Evolutionary conservation across 2,888 invertebrate genomes (phyloP), one percentile per base, ranked within the genome.

Genomic region (Clunio marinus): DNA sequence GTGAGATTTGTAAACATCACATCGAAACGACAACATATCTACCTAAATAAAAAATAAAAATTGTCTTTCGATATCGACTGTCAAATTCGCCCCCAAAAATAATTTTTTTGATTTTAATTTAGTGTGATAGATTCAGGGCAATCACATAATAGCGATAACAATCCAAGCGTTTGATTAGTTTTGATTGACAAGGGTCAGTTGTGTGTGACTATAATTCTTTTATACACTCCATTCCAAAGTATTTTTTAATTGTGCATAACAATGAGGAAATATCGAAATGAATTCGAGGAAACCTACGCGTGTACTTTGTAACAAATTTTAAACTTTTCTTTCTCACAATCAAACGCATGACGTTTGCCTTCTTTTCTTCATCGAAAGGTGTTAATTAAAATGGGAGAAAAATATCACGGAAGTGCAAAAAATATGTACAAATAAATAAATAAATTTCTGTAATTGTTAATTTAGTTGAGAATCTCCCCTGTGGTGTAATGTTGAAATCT

Each of bases 141-240:
- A 63, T 45, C 45, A n/a, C 13, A 37, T 60, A 22, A 60, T 37
- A 37, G 24, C 32, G 20, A 28, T 17, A 51, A 8, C 17, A 17
- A 13, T n/a, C 25, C 25, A 20, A 57, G 15, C 7, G 8, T 35
- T 32, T 35, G 35, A 59, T 59, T 28, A 35, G 20, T 27, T 66
- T 66, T 66, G 66, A 66, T 66, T 66, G 66, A 66, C 66, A 55
- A 66, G 66, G 66, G 66, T 65, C 46, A 65, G 41, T 41, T 45
- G 8, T 32, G 10, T 32, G 32, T 51, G 51, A 51, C 51, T 20
- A 51, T 41, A n/a, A n/a, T n/a, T n/a, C n/a, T n/a, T n/a, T n/a
- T n/a, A n/a, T n/a, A n/a, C n/a, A n/a, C n/a, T 41, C 41, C 7
- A 17, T 51, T 51, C 41, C 10, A 15, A 41, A 24, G n/a, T 17